Conservation (phyloP, 1,140 invertebrate genomes). For the Drosophila sp. region DNA sequence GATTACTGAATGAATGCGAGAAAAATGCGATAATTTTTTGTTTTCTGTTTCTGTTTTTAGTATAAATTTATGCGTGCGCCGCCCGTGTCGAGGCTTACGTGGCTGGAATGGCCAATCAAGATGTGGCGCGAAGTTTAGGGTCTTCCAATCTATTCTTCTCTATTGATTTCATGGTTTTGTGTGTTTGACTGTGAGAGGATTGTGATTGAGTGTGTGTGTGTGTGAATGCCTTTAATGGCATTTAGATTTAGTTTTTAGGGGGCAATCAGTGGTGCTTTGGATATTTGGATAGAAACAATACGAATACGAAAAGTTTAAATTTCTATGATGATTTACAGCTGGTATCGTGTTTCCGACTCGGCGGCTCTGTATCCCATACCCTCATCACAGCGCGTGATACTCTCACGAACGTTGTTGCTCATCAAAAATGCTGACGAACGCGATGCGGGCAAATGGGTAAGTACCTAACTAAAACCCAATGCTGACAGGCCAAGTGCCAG, state of each 20-base stretch:
- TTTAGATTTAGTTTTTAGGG: conserved; percentile 28
- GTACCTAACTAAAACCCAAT: conserved; percentile 48
- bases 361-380: conserved; percentile 81
- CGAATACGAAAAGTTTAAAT: background rate
- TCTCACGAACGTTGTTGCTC: conserved; percentile 77
- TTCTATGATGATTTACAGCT: conserved; percentile 61
- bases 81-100: conserved; percentile 31
- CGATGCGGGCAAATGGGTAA: conserved; percentile 82
- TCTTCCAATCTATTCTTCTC: conserved; percentile 2
- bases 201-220: background rate
- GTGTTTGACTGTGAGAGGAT: background rate
- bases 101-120: conserved; percentile 49
- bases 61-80: conserved; percentile 47
- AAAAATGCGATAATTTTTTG: conserved; percentile 65
- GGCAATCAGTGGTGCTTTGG: too few species aligned
- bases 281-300: too few species aligned
- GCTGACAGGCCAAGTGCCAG: conserved; percentile 40
- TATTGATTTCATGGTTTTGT: conserved; percentile 54
- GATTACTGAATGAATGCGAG: conserved; percentile 59
- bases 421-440: conserved; percentile 83
- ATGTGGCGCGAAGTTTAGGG: background rate
- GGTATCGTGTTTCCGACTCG: conserved; percentile 83
- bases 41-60: conserved; percentile 38
- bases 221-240: conserved; percentile 34
- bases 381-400: conserved; percentile 79